These are phyloP conservation scores for Keiferia lycopersicella DNA, from an alignment of 2,888 invertebrate species.

Conservation along the genomic window DNA sequence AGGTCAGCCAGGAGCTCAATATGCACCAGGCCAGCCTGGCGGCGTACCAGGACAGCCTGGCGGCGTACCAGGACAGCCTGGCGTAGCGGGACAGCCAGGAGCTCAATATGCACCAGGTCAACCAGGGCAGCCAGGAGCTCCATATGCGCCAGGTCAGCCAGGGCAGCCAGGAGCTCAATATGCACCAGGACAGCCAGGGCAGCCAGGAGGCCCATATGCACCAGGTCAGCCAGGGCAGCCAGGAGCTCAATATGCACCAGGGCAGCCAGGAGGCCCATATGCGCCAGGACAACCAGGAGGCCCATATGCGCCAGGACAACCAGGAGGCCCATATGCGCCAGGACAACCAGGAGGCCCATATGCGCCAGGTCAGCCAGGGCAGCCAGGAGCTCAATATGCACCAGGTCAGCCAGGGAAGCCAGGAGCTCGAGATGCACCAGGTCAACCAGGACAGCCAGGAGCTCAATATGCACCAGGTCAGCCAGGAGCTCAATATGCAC, in stretches of 20 bases:
- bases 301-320: neutral
- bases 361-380: neutral
- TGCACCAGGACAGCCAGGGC: conserved; percentile 5
- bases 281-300: neutral
- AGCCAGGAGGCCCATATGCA: neutral
- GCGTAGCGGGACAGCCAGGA: neutral
- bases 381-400: neutral
- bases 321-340: neutral
- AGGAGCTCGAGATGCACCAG: neutral
- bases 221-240: conserved; percentile 3
- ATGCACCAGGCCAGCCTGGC: neutral
- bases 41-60: neutral
- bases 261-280: neutral
- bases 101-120: neutral
- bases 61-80: neutral
- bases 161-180: neutral
- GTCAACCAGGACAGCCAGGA: neutral
- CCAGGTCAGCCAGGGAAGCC: neutral
- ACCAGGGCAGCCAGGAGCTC: neutral
- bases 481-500: neutral
- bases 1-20: neutral
- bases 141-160: neutral
- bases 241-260: neutral
- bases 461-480: too few relatives aligned
- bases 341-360: neutral